Base-by-base conservation (phyloP, 2,888 invertebrate species). In the Argyresthia albistria region DNA sequence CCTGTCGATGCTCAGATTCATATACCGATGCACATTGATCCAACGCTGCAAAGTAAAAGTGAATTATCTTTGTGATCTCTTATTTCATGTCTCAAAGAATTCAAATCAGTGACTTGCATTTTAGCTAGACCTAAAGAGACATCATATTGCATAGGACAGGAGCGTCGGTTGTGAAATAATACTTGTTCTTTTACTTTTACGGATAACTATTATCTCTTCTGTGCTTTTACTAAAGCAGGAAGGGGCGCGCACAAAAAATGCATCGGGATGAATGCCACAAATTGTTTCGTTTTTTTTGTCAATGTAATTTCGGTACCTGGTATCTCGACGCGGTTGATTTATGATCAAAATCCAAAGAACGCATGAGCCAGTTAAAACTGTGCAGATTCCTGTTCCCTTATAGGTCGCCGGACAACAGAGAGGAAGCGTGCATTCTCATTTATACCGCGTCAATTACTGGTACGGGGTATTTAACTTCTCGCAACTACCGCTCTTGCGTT, bases 261-360 rank as follows among this genome's bases (percentile, higher is more conserved):
- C 14, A 15, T 8, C 45, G 15, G 12, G 45, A 45, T 9, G 4
- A 14, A 45, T 14, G 11, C 11, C 25, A 25, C 25, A 39, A 8
- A 8, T 43, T 43, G 43, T 7, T 9, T 25, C 9, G 25, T 43
- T 51, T 51, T 45, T 35, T 45, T 35, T 45, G 45, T 51, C 51
- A 43, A 45, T 36, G 51, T 51, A 51, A 51, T 51, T 49, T 51
- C 45, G 14, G 45, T 51, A 45, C 45, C 51, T 43, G 51, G 8
- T 43, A 25, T 25, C 45, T 51, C 51, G 51, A 15, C 51, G n/a
- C 45, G 7, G 43, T 16, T 51, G 51, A 51, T 51, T 51, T 51
- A 51, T 43, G 51, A 11, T 25, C 51, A 36, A 43, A 43, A 25
- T 43, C 25, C 35, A 25, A 50, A 42, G 50, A 50, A 50, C 42